These are phyloP conservation scores for Xiphias gladius DNA, from an alignment of 2,113 vertebrate genomes.

Conservation along the genomic window DNA sequence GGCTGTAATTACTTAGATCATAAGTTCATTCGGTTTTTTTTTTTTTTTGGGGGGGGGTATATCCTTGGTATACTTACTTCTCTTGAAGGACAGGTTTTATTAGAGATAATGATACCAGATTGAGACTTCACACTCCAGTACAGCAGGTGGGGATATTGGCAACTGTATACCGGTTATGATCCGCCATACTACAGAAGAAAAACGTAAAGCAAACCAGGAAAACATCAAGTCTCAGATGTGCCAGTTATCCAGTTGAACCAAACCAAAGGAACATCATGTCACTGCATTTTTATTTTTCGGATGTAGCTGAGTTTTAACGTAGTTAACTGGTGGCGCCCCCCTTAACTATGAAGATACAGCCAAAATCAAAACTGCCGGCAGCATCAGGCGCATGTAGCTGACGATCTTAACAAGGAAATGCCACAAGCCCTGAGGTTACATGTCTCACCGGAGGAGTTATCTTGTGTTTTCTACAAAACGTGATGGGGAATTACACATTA, in stretches of 20 bases:
- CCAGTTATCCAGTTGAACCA: neutral
- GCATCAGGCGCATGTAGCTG: no score
- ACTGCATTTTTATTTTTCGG: neutral
- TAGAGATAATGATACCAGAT: no score
- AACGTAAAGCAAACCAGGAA: slow-evolving; percentile 35
- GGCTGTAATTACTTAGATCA: neutral
- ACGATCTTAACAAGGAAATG: slow-evolving; percentile 6
- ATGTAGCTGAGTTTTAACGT: neutral
- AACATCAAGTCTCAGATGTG: neutral
- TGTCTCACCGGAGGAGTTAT: no score
- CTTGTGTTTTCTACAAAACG: neutral
- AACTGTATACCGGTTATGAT: neutral
- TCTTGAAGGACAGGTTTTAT: neutral
- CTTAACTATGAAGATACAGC: neutral
- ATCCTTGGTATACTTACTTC: neutral
- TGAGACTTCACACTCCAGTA: slow-evolving; percentile 6
- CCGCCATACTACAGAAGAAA: neutral
- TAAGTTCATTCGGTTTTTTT: no score
- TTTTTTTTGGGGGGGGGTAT: neutral
- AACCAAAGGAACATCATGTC: neutral
- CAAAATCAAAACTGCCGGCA: neutral
- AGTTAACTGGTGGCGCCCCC: no score
- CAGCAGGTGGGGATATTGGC: slow-evolving; percentile 47
- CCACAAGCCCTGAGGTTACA: neutral
- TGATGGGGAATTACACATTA: neutral